Base-by-base conservation (phyloP, 1,140 invertebrate species). In the Papilio xuthus region DNA sequence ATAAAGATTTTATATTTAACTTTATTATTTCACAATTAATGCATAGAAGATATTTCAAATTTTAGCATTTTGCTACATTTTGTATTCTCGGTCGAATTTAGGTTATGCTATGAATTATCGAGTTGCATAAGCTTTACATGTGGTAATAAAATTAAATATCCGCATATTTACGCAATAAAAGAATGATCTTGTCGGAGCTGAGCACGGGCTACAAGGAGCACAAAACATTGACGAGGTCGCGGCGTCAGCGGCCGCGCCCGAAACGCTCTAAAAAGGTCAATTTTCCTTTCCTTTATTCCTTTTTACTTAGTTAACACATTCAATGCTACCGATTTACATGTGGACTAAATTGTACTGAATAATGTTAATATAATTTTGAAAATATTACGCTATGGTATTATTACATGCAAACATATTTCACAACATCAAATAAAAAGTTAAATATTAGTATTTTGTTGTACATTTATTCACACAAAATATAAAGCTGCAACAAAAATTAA, bases 111-210 rank as follows among this genome's bases (percentile, higher is more conserved):
- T 67, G 76, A 77, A 28, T 37, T 67, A 9, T 67, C 20, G 37
- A 42, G 37, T 44, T 69, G 23, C 63, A 28, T 28, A 63, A 63
- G 60, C 60, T 63, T 63, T 76, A 78, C 71, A 81, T 70, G 12
- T 78, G 53, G 41, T 56, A 60, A 41, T 80, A 85, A 80, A 83
- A 80, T 80, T 84, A 83, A 85, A 87, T 87, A 76, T 84, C 81
- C 84, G 82, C 79, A 93, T 94, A 94, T 89, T 94, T 94, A 94
- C 92, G 91, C 90, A 87, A 89, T 92, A 92, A 92, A 94, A 94
- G 86, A 85, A 94, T 77, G 92, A 93, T 88, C 87, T 86, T 79
- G 83, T 77, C 79, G 86, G 85, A 60, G 84, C 79, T 44, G 89
- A 85, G 89, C 89, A 90, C 81, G 87, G 83, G 79, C 86, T 92